Conservation (phyloP, 2,888 invertebrate species). For the Drosophila buzzatii region DNA sequence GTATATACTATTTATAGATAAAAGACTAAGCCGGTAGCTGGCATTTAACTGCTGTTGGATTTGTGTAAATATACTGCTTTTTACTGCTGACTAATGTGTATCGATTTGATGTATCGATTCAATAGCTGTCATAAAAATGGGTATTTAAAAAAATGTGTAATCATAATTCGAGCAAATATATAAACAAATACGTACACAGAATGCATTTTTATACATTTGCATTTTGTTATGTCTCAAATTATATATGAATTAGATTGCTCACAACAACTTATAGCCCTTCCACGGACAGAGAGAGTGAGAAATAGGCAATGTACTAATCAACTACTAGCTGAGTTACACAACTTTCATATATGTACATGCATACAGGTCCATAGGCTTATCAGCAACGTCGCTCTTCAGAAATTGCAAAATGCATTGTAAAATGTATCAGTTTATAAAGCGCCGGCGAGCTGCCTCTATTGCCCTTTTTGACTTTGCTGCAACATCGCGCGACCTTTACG, state of each 20-base stretch:
- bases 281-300: not conserved
- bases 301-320: not conserved
- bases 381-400: slow-evolving; percentile 25
- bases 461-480: slow-evolving; percentile 64
- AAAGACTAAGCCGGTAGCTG: slow-evolving; percentile 33
- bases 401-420: slow-evolving; percentile 9
- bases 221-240: not conserved
- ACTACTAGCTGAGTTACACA: slow-evolving; percentile 6
- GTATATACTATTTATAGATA: slow-evolving; percentile 52
- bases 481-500: slow-evolving; percentile 53
- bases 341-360: not conserved
- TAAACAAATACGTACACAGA: not conserved
- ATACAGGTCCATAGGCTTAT: slow-evolving; percentile 30
- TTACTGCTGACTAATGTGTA: slow-evolving; percentile 3
- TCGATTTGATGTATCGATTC: not conserved
- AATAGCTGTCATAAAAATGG: not conserved
- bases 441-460: slow-evolving; percentile 20
- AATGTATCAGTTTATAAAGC: slow-evolving; percentile 26
- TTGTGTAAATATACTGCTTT: slow-evolving; percentile 21
- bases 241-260: not conserved
- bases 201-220: not conserved
- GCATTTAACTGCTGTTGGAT: slow-evolving; percentile 17
- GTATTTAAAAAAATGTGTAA: not conserved
- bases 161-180: not conserved
- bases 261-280: not conserved